These are phyloP conservation scores for Agrotis clavis DNA, from an alignment of 2,888 invertebrate species.

Conservation along the genomic window DNA sequence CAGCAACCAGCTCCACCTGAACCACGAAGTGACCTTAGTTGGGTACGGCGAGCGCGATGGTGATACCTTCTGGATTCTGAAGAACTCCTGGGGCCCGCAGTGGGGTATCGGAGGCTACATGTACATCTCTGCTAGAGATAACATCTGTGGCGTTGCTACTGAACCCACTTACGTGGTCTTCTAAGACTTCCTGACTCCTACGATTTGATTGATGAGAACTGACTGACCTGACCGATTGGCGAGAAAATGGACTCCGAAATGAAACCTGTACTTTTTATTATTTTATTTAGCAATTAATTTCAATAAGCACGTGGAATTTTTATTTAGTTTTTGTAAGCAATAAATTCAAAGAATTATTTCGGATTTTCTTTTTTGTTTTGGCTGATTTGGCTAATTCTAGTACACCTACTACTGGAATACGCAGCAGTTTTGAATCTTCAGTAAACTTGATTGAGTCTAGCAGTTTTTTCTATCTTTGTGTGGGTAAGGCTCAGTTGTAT, in stretches of 20 bases:
- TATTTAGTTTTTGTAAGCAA: slow-evolving; percentile 36
- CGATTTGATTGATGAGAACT: slow-evolving; percentile 3
- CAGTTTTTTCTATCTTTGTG: neutral
- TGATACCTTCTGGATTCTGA: slow-evolving; percentile 97
- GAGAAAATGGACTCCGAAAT: slow-evolving; percentile 33
- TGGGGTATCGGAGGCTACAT: slow-evolving; percentile 99
- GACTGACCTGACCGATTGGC: slow-evolving; percentile 21
- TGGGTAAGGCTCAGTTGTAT: no score
- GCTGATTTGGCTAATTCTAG: no score
- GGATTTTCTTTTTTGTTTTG: slow-evolving; percentile 7
- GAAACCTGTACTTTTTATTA: slow-evolving; percentile 19
- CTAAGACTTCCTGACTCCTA: slow-evolving; percentile 70
- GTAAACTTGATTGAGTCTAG: neutral
- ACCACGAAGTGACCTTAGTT: slow-evolving; percentile 97
- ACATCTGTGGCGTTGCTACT: slow-evolving; percentile 97
- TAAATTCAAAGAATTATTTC: slow-evolving; percentile 30
- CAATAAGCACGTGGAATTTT: slow-evolving; percentile 68
- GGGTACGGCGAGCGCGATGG: slow-evolving; percentile 96
- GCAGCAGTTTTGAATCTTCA: slow-evolving; percentile 1
- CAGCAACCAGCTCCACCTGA: slow-evolving; percentile 93
- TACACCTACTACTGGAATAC: no score
- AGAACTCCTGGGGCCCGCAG: slow-evolving; percentile 98
- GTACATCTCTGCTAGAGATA: slow-evolving; percentile 95
- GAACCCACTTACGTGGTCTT: slow-evolving; percentile 95
- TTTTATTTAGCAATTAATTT: slow-evolving; percentile 50